Base-by-base conservation (phyloP, 1,140 invertebrate species). In the Episyrphus balteatus region DNA sequence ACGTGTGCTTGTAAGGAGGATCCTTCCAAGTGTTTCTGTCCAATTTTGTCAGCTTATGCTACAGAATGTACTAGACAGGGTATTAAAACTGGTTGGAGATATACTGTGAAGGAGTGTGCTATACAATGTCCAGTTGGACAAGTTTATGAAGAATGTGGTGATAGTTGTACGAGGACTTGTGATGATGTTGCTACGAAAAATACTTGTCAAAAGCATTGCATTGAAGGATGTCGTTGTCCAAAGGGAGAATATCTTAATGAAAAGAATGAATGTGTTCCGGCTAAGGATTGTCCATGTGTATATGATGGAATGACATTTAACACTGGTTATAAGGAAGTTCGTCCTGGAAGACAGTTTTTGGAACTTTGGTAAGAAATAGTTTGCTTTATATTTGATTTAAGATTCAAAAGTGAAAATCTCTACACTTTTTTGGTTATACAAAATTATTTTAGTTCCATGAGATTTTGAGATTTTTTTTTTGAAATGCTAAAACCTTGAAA, bases 161-260 rank as follows among this genome's bases (percentile, higher is more conserved):
- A 84, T 59, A 79, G 82, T 6, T 90, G 87, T 56, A 69, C 76
- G 2, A 72, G 81, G 14, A 81, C 80, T 17, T 91, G 88, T 55
- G 56, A 72, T 5, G 83, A 86, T 64, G 66, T 86, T 15, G 55
- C 57, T 10, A 43, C 47, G 9, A 59, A 62, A 41, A 56, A 49
- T 34, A 57, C 43, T 13, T 66, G 54, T 51, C 59, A 50, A 17
- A 53, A 46, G n/a, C 58, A 64, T 32, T 93, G 90, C 58, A 83
- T 90, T 1, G 89, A 92, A 63, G 90, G 90, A 1, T 93, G 90
- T 66, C 85, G 86, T 49, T 94, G 90, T 63, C 85, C 88, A 0
- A 68, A 73, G 39, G 88, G 86, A 14, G 73, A 83, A 62, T 79
- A 86, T 2, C 63, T 92, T 19, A 76, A 84, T 50, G 72, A 77